Base-by-base conservation (phyloP, 2,888 invertebrate genomes). In the Bugula neritina region DNA sequence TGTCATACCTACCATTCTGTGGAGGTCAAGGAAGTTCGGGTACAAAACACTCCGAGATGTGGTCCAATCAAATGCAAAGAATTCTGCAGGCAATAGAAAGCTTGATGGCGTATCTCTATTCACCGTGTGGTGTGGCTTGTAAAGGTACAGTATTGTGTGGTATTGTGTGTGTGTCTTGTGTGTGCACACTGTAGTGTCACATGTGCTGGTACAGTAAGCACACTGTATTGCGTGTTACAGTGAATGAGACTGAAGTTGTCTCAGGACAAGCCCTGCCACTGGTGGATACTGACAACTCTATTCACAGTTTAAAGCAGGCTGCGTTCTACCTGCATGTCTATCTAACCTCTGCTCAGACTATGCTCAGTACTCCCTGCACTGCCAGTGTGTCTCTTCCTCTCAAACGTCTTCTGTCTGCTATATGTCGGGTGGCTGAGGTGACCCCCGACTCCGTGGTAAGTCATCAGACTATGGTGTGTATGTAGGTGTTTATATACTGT, bases 41-140 rank as follows among this genome's bases (percentile, higher is more conserved):
- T 31, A 63, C 13, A 13, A 63, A 63, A 63, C 63, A 63, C 31
- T 63, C 63, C 10, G 63, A 63, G 31, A 63, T 63, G 63, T 63
- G 63, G 63, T 29, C 13, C 63, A 63, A 63, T 27, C 63, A 63
- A 31, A 21, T 63, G 13, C 13, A 27, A 13, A 25, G 63, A 34
- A 10, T 63, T 27, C n/a, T 63, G 63, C 10, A 25, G 2, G 63
- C 31, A 31, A 31, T 31, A 13, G 63, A 63, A 2, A 13, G 5
- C 13, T 31, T 63, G 1, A 63, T 31, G 10, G n/a, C 29, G 10
- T 63, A 34, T n/a, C 63, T 63, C 63, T 63, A 63, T 31, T 13
- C 63, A 2, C 5, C 34, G 5, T 63, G 63, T 63, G 63, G 63
- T n/a, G 5, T 3, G 10, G 31, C 17, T 10, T 25, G 3, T n/a